These are phyloP conservation scores for Camponotus pennsylvanicus DNA, from an alignment of 1,140 invertebrate species.

Conservation along the genomic window DNA sequence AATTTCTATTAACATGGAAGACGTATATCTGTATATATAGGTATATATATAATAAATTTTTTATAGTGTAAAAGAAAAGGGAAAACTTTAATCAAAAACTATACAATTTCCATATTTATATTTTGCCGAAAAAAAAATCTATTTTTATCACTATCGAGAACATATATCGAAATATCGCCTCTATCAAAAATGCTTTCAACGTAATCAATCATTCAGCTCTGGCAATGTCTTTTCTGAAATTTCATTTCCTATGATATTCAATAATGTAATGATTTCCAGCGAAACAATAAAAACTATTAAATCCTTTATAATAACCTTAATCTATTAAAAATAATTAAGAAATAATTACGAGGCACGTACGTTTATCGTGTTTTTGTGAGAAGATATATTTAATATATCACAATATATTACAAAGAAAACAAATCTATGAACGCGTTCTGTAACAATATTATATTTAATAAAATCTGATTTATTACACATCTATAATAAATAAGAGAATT, in stretches of 20 bases:
- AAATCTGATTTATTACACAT: too few species aligned
- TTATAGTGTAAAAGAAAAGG: neutral
- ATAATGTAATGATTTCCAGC: neutral
- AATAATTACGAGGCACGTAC: neutral
- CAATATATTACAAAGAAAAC: neutral
- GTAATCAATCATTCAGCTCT: constrained; percentile 28
- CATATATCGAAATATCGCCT: constrained; percentile 33
- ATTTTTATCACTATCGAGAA: constrained; percentile 32
- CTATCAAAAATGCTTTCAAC: constrained; percentile 27
- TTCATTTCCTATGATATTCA: constrained; percentile 13
- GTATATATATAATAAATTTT: too few species aligned
- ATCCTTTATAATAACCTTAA: neutral
- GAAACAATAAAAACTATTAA: constrained; percentile 17
- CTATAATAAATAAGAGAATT: neutral
- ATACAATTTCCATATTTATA: neutral
- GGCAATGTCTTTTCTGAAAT: constrained; percentile 3
- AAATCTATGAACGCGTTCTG: neutral
- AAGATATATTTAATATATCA: neutral
- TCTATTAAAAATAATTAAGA: neutral
- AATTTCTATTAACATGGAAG: constrained; percentile 10
- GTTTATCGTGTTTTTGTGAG: neutral
- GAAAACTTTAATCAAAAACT: constrained; percentile 14
- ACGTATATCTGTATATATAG: too few species aligned
- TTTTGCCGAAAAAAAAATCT: neutral
- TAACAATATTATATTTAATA: neutral